These are phyloP conservation scores for Lordiphosa mommai DNA, from an alignment of 1,140 invertebrate genomes.

Conservation along the genomic window DNA sequence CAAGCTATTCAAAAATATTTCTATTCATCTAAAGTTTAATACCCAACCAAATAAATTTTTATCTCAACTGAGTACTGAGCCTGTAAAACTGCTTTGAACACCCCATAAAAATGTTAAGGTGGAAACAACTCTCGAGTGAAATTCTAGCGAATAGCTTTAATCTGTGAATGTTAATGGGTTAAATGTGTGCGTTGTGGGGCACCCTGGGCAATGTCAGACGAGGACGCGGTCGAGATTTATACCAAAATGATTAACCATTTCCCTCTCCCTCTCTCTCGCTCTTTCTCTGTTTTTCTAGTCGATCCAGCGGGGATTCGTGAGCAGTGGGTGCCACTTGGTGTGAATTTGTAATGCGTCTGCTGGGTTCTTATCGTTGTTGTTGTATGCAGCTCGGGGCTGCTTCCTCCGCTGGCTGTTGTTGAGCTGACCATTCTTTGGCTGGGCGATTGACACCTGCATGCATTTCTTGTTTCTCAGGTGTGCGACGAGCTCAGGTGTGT, in stretches of 20 bases:
- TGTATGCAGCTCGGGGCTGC: background rate
- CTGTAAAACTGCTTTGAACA: no score
- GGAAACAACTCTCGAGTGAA: no score
- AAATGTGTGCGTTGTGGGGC: conserved; percentile 8
- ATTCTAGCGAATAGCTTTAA: background rate
- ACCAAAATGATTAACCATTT: conserved; percentile 77
- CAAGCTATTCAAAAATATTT: no score
- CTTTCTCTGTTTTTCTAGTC: background rate
- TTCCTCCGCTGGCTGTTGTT: conserved; percentile 5
- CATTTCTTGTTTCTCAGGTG: conserved; percentile 77
- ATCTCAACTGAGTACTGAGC: no score
- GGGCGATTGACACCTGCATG: conserved; percentile 74
- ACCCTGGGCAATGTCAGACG: conserved; percentile 21
- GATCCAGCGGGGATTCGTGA: background rate
- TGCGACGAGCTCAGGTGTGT: conserved; percentile 41
- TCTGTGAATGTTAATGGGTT: conserved; percentile 35
- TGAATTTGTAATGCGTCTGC: conserved; percentile 73
- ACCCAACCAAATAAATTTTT: no score
- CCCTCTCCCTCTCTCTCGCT: conserved; percentile 11
- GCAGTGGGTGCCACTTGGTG: conserved; percentile 73
- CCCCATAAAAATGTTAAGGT: no score
- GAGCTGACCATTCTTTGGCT: conserved; percentile 63
- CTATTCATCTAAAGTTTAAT: no score
- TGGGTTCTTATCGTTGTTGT: background rate
- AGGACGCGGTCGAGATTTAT: conserved; percentile 59